Evolutionary conservation across 2,797 vertebrate genomes (phyloP).

Genomic region (Anabacerthia variegaticeps): DNA sequence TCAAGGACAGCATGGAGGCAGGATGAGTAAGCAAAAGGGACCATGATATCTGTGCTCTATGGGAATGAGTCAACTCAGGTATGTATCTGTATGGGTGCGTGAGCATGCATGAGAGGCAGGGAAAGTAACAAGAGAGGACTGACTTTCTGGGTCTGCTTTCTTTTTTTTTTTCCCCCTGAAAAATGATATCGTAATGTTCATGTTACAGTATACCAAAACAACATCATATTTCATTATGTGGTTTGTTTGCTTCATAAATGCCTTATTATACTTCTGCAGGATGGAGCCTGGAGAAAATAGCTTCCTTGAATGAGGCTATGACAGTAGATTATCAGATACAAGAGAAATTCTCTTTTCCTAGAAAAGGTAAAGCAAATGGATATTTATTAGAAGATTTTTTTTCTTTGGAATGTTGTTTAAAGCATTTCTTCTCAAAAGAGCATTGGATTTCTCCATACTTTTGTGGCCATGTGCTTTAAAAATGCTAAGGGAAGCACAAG

Average conservation of each 20-base stretch:
- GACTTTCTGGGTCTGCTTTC: too few relatives aligned
- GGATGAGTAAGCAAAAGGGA: neutral
- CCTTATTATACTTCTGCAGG: neutral
- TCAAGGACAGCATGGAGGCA: neutral
- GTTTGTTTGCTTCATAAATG: neutral
- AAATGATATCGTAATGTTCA: neutral
- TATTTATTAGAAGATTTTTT: neutral
- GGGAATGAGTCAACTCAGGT: neutral
- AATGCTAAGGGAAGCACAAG: neutral
- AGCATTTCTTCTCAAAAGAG: neutral
- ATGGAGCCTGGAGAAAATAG: neutral
- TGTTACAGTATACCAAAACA: neutral
- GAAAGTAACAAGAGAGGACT: neutral
- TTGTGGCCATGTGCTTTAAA: neutral
- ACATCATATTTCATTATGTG: neutral
- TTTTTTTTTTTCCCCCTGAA: neutral
- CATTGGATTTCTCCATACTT: neutral
- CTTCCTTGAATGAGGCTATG: neutral
- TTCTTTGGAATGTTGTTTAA: neutral
- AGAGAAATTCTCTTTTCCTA: neutral
- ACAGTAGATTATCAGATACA: neutral
- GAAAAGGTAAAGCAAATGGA: neutral
- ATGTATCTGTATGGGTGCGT: neutral
- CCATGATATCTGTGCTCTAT: neutral
- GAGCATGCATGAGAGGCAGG: fast-evolving